These are phyloP conservation scores for Meteorus sp. DNA, from an alignment of 1,140 invertebrate genomes.

Conservation along the genomic window DNA sequence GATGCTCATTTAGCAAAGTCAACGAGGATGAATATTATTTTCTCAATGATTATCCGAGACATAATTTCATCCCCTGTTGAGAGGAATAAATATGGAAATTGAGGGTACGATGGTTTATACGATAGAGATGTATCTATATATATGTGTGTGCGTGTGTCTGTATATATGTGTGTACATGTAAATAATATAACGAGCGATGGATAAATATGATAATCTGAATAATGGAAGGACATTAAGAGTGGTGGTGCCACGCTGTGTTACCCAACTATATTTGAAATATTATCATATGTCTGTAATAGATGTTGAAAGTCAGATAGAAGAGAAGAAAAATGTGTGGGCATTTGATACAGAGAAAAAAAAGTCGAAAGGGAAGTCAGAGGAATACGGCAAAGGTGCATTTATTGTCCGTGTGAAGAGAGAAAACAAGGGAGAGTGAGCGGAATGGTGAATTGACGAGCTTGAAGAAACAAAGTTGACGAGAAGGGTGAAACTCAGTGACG, in stretches of 20 bases:
- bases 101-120: too few species aligned
- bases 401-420: too few species aligned
- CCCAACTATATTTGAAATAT: not conserved
- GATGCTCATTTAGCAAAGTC: too few species aligned
- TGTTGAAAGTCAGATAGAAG: not conserved
- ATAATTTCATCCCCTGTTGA: too few species aligned
- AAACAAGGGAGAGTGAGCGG: too few species aligned
- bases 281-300: not conserved
- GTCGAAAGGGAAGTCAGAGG: too few species aligned
- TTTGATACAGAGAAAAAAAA: not conserved
- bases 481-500: constrained; percentile 9
- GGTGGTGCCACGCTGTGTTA: not conserved
- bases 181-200: constrained; percentile 4
- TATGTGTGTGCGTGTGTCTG: not conserved
- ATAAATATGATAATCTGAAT: constrained; percentile 10
- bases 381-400: constrained; percentile 4
- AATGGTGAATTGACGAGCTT: not conserved
- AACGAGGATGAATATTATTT: too few species aligned
- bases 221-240: constrained; percentile 2
- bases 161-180: not conserved
- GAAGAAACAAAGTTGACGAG: not conserved
- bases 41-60: too few species aligned
- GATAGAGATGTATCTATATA: not conserved
- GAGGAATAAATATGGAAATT: too few species aligned
- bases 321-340: not conserved